Percentiles rank a stretch among this genome's conserved stretches.
These are phyloP conservation scores for Ceratotherium simum DNA, from an alignment of 2,113 vertebrate species.

Conservation along the genomic window DNA sequence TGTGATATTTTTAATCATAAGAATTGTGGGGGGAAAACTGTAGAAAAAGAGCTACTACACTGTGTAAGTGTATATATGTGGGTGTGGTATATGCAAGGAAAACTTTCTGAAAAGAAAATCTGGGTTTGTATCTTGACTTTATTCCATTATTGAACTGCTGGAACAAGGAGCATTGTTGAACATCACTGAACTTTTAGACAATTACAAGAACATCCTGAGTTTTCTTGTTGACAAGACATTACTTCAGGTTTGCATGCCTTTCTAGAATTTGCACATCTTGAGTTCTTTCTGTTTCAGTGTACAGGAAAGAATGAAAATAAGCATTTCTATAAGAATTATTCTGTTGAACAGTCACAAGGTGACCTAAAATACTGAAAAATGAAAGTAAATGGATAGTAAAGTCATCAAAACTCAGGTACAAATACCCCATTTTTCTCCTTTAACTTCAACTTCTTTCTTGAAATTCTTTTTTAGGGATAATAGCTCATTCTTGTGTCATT, in stretches of 20 bases:
- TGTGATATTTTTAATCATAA: neutral
- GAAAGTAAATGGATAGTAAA: neutral
- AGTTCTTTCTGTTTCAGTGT: neutral
- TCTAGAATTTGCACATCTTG: neutral
- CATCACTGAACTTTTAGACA: neutral
- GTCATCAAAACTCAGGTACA: neutral
- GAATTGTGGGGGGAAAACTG: neutral
- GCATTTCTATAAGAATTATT: neutral
- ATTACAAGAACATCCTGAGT: neutral
- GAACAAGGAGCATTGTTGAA: neutral
- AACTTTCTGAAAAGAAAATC: neutral
- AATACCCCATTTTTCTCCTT: neutral
- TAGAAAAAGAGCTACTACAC: neutral
- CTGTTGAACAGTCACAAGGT: neutral
- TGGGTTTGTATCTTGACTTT: neutral
- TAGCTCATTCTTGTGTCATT: neutral
- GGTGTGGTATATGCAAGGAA: neutral
- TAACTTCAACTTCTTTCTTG: neutral
- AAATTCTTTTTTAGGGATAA: neutral
- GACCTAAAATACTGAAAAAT: neutral
- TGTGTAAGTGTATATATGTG: too few species aligned
- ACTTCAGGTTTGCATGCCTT: neutral
- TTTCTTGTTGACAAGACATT: neutral
- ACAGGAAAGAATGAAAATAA: neutral
- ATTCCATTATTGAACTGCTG: neutral